Evolutionary conservation across 1,140 invertebrate species (phyloP).

Genomic region (Leptestheria dahalacensis): DNA sequence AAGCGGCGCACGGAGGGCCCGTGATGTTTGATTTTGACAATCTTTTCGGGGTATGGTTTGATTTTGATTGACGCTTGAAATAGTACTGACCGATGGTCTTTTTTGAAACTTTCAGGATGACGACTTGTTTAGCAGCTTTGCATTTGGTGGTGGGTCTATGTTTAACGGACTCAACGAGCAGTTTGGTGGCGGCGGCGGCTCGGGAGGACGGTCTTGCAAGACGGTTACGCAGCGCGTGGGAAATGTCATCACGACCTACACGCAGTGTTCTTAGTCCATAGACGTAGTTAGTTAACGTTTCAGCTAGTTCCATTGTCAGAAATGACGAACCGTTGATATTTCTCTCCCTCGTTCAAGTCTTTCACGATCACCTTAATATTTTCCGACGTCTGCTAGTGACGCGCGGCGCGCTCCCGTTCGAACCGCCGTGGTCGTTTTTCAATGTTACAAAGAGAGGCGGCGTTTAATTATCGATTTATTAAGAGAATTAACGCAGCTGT

Average conservation of each 20-base stretch:
- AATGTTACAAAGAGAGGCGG: too few species aligned
- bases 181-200: not conserved
- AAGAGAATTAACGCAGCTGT: too few species aligned
- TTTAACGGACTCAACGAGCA: too few species aligned
- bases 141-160: constrained; percentile 5
- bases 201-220: constrained; percentile 19
- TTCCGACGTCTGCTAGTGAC: too few species aligned
- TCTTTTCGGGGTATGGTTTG: not conserved
- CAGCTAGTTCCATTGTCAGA: too few species aligned
- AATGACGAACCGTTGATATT: not conserved
- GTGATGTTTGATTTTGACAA: constrained; percentile 3
- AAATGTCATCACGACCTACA: constrained; percentile 25
- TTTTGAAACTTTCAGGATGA: constrained; percentile 11
- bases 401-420: too few species aligned
- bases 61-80: not conserved
- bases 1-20: too few species aligned
- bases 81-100: not conserved
- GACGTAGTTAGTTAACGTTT: too few species aligned
- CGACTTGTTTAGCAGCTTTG: constrained; percentile 9
- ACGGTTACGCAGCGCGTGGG: constrained; percentile 24
- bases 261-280: constrained; percentile 23
- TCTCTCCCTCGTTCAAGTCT: not conserved
- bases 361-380: too few species aligned
- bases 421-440: too few species aligned
- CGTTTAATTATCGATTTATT: too few species aligned